Base-by-base conservation (phyloP, 2,797 vertebrate species). In the Psittacula echo region DNA sequence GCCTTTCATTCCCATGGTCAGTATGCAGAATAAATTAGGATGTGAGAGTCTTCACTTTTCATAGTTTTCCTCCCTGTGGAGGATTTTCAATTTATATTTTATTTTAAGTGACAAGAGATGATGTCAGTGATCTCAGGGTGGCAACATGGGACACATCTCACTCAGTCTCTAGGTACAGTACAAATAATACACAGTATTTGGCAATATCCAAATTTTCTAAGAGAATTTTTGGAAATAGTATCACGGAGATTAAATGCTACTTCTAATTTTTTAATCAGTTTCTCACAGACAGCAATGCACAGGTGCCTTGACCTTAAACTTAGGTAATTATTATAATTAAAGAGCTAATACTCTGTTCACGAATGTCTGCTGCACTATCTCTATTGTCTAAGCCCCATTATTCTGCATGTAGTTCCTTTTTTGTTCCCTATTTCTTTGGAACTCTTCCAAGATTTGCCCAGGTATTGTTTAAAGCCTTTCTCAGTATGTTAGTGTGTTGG, bases 241-340 rank as follows among this genome's bases (percentile, higher is more conserved):
- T 94, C 94, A 83, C 62, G 0, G 74, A 93, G 76, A 97, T 94
- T 85, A 97, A 95, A 87, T 90, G 89, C 62, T 95, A 80, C 94
- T 97, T 97, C 89, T 96, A 87, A 89, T 96, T 98, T 97, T 95
- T 97, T 96, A 97, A 97, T 97, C 97, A 89, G 80, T 91, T 96
- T 90, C 92, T 90, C 53, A 65, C 79, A 94, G 93, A 94, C 89
- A 97, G 97, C 94, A 96, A 96, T 94, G 94, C 93, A 97, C 95
- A 97, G 94, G 96, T 97, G 96, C 95, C 95, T 97, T 97, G 97
- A 98, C 98, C 97, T 97, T 97, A 97, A 98, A 98, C 97, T 97
- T 97, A 50, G 91, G 96, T 97, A 96, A 97, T 98, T 97, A 98
- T 94, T 95, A 95, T 97, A 97, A 98, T 97, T 97, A 97, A 97